Evolutionary conservation across 92 coral and sea anemone species (phyloP).

Genomic region (Palythoa heliodiscus): DNA sequence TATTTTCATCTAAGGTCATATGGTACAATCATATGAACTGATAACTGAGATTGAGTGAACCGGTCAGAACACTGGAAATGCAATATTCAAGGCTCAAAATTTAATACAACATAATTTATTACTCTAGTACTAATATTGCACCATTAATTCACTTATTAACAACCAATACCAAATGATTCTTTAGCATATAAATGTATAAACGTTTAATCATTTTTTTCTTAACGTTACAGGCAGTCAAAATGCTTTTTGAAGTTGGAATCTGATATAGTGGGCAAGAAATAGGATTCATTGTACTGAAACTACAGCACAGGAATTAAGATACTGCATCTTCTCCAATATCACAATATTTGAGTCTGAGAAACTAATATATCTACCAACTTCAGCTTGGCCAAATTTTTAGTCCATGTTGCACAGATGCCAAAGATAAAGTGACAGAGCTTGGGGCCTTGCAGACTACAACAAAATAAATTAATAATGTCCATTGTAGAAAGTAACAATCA

Average conservation of each 20-base stretch:
- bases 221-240: slow-evolving; percentile 80
- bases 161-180: no score
- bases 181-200: not conserved
- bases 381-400: not conserved
- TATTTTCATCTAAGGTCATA: no score
- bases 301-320: not conserved
- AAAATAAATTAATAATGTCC: not conserved
- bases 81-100: no score
- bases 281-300: not conserved
- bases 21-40: no score
- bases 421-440: not conserved
- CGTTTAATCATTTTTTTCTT: not conserved
- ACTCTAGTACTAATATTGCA: not conserved
- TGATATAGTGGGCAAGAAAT: slow-evolving; percentile 16
- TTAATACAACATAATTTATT: no score
- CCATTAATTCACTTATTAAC: not conserved
- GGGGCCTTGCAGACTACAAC: not conserved
- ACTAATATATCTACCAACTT: not conserved
- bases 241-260: slow-evolving; percentile 96
- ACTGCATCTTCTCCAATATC: not conserved
- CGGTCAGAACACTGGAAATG: no score
- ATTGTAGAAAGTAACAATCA: not conserved
- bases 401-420: not conserved
- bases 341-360: not conserved
- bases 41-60: no score